Evolutionary conservation across 30 jellyfish, hydroid and myxozoan genomes (phyloP).

Genomic region (Euphysa ruthae): DNA sequence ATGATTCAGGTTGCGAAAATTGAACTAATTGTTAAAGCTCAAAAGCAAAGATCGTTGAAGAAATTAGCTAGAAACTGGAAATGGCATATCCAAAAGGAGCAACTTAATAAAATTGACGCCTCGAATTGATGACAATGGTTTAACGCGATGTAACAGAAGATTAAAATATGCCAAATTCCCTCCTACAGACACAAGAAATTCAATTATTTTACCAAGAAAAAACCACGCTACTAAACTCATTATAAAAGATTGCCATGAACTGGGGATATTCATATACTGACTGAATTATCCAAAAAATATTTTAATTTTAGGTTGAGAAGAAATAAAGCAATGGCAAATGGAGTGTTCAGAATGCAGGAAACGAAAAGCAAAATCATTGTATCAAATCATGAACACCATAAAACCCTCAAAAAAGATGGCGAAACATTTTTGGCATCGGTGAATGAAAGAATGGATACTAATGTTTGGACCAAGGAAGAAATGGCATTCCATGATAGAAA

Average conservation of each 20-base stretch:
- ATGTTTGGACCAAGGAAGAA: neutral
- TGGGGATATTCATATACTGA: conserved; percentile 7
- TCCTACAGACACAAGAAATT: neutral
- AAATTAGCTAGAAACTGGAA: neutral
- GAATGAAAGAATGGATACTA: neutral
- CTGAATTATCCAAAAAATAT: neutral
- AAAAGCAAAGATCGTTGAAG: too few relatives aligned
- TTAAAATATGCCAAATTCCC: conserved; percentile 31
- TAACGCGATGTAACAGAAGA: conserved; percentile 42
- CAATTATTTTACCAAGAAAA: neutral
- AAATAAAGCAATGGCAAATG: too few relatives aligned
- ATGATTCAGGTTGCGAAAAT: too few relatives aligned
- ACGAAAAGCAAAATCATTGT: neutral
- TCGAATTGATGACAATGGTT: conserved; percentile 29
- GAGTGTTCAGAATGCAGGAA: too few relatives aligned
- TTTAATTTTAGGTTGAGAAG: conserved; percentile 6
- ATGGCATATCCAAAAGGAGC: conserved; percentile 10
- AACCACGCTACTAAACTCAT: too few relatives aligned
- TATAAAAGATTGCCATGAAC: neutral
- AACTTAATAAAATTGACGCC: conserved; percentile 1
- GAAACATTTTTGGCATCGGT: neutral
- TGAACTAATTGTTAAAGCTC: too few relatives aligned
- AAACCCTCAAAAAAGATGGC: neutral
- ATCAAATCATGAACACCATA: neutral
- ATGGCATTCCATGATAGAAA: neutral